These are phyloP conservation scores for Neogobius melanostomus DNA, from an alignment of 2,113 vertebrate genomes.

Conservation along the genomic window DNA sequence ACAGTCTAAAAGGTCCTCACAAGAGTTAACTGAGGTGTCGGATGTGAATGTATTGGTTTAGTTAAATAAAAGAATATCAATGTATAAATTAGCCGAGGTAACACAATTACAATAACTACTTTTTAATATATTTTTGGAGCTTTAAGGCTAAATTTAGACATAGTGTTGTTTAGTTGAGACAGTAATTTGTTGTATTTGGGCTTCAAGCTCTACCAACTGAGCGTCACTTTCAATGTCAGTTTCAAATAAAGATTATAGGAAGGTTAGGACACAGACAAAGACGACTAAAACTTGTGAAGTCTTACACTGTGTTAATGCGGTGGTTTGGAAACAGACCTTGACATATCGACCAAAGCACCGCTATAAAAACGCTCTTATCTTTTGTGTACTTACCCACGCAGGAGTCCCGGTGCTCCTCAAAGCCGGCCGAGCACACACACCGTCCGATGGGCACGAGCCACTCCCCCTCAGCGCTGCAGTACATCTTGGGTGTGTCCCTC, in stretches of 20 bases:
- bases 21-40: no score
- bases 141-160: no score
- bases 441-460: slow-evolving; percentile 97
- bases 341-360: no score
- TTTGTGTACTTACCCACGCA: slow-evolving; percentile 85
- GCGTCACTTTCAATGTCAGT: neutral
- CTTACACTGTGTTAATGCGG: neutral
- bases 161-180: neutral
- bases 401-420: slow-evolving; percentile 86
- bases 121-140: no score
- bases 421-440: slow-evolving; percentile 93
- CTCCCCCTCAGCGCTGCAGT: slow-evolving; percentile 98
- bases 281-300: neutral
- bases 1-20: no score
- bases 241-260: neutral
- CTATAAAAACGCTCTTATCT: neutral
- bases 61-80: no score
- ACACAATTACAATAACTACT: no score
- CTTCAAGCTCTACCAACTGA: neutral
- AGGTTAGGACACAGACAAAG: neutral
- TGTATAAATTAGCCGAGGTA: no score
- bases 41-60: no score
- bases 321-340: no score
- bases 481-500: slow-evolving; percentile 97
- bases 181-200: no score